Percentiles rank a stretch among this genome's conserved stretches.
Evolutionary conservation across 2,797 vertebrate genomes (phyloP).

Genomic region (Kryptopterus vitreolus): DNA sequence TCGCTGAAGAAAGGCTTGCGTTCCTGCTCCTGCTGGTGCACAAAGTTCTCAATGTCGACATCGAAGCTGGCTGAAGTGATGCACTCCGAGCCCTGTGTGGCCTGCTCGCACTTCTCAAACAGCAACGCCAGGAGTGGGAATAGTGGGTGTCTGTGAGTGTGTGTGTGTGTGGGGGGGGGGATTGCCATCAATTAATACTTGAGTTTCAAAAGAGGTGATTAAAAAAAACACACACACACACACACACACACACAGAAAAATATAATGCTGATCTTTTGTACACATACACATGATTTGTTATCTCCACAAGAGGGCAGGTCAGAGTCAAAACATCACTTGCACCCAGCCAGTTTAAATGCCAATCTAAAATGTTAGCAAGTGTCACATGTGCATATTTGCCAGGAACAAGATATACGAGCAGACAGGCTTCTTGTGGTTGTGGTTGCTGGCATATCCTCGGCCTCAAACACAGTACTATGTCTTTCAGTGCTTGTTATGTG

Average conservation of each 20-base stretch:
- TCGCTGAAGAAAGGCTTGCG: constrained; percentile 99
- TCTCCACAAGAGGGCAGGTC: constrained; percentile 17
- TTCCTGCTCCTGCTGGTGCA: constrained; percentile 96
- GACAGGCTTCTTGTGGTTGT: not conserved
- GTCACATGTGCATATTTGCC: constrained; percentile 4
- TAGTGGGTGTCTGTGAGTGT: constrained; percentile 87
- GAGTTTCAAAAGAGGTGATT: not conserved
- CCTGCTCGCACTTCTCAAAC: constrained; percentile 98
- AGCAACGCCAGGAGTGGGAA: constrained; percentile 93
- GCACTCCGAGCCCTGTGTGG: constrained; percentile 96
- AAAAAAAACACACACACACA: too few relatives aligned
- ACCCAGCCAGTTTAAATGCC: not conserved
- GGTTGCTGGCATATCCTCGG: not conserved
- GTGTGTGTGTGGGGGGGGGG: too few relatives aligned
- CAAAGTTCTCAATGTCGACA: constrained; percentile 97
- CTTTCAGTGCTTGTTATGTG: not conserved
- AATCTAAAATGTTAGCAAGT: not conserved
- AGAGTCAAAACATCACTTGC: not conserved
- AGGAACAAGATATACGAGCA: not conserved
- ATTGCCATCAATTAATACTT: too few relatives aligned
- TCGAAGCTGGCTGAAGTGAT: constrained; percentile 99
- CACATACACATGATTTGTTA: not conserved
- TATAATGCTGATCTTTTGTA: not conserved
- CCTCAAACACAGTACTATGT: not conserved
- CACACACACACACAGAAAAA: too few relatives aligned